Evolutionary conservation across 2,797 vertebrate genomes (phyloP), one percentile per base, ranked within the genome.

Genomic region (Gambusia yucatana): DNA sequence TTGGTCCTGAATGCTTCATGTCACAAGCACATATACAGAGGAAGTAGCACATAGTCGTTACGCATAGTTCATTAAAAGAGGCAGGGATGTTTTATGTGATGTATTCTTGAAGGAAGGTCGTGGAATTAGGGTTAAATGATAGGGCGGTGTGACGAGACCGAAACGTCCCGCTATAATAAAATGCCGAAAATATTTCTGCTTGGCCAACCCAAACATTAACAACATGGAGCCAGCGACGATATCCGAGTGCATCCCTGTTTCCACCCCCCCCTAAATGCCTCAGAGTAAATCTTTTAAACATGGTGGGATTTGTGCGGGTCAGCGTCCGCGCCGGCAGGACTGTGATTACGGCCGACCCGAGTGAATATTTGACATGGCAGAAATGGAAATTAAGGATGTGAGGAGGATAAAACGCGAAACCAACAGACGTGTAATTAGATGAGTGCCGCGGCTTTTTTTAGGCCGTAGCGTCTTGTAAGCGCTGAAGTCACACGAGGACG

Each of bases 351-450:
- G 84, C 84, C 78, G 90, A 91, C 84, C 86, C 82, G 81, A 80
- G 90, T 90, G 88, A 93, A 95, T 91, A 89, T 93, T 89, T 88
- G 41, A 87, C 67, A 86, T 72, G 80, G 84, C 79, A 81, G 89
- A 90, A 87, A 82, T 52, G 50, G 33, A 71, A 85, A 82, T 80
- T 77, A 85, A 70, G 81, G 86, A 90, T 84, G 65, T 89, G 78
- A 86, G 44, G 20, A 78, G 77, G 44, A 87, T 73, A 46, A 85
- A 82, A 86, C 76, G 80, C 79, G 33, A 39, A 59, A 14, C 41
- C 20, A 75, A 57, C 50, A 65, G 74, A 88, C 86, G 67, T 90
- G 82, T 89, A 93, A 90, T 90, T 91, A 92, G 50, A 81, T 81
- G 82, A 76, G 75, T 70, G 75, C 72, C 4, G 7, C 73, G 67